Percentiles rank a stretch among this genome's conserved stretches.
These are phyloP conservation scores for Antechinus stuartii DNA, from an alignment of 2,113 vertebrate genomes.

Conservation along the genomic window DNA sequence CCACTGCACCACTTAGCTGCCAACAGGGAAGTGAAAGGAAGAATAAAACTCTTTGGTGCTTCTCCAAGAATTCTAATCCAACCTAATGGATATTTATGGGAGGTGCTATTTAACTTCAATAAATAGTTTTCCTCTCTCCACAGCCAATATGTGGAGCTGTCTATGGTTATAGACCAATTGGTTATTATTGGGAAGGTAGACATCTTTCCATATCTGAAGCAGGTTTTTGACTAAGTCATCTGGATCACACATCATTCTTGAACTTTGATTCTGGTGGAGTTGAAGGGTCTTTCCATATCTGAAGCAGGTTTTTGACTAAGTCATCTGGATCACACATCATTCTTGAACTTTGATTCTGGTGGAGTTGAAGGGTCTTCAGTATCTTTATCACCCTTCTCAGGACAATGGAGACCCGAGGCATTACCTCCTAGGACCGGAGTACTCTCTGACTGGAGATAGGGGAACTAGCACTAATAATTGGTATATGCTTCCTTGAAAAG, in stretches of 20 bases:
- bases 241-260: conserved; percentile 1
- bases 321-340: conserved; percentile 26
- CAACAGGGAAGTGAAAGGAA: not conserved
- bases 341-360: conserved; percentile 3
- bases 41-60: conserved; percentile 36
- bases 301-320: conserved; percentile 34
- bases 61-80: conserved; percentile 28
- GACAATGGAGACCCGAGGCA: not conserved
- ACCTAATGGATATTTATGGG: not conserved
- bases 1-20: not conserved
- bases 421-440: not conserved
- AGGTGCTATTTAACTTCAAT: conserved; percentile 38
- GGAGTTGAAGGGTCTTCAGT: conserved; percentile 47
- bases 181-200: conserved; percentile 38
- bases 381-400: conserved; percentile 58
- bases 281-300: conserved; percentile 46
- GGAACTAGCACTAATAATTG: not conserved
- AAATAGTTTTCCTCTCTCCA: not conserved
- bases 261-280: conserved; percentile 32
- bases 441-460: conserved; percentile 15
- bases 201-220: conserved; percentile 46
- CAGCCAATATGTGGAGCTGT: conserved; percentile 52
- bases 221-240: conserved; percentile 46
- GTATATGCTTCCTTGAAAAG: not conserved
- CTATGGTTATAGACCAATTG: not conserved